A percentile compares a stretch with the other conserved stretches of the same genome.
Conservation (phyloP, 2,797 vertebrate species). For the Pseudochirops cupreus region DNA sequence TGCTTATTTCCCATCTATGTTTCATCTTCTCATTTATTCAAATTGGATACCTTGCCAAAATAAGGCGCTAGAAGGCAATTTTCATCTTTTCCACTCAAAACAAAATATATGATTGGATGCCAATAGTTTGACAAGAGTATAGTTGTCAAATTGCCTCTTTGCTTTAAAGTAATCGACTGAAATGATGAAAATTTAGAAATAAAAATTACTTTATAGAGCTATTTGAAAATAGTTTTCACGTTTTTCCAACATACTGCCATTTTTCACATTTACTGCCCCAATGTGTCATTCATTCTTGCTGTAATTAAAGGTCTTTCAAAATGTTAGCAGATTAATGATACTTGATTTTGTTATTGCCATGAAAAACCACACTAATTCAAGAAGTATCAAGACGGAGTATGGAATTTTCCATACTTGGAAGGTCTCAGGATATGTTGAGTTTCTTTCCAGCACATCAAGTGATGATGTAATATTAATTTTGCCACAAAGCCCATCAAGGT, state of each 20-base stretch:
- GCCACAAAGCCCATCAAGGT: not conserved
- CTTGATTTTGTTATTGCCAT: not conserved
- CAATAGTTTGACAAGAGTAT: conserved; percentile 7
- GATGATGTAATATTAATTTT: not conserved
- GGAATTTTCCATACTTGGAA: not conserved
- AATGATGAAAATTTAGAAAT: conserved; percentile 15
- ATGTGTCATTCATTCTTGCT: conserved; percentile 17
- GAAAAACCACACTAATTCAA: not conserved
- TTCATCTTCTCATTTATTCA: conserved; percentile 37
- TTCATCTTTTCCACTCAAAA: conserved; percentile 53
- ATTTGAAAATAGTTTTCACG: conserved; percentile 2
- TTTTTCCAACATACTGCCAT: conserved; percentile 36
- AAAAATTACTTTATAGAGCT: not conserved
- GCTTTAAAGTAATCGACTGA: conserved; percentile 16
- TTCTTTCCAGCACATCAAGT: not conserved
- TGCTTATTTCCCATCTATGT: not conserved
- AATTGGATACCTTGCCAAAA: conserved; percentile 53
- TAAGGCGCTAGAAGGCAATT: conserved; percentile 25
- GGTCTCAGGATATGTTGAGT: not conserved
- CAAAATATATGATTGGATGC: conserved; percentile 15
- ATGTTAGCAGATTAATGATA: not conserved
- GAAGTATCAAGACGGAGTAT: conserved; percentile 6
- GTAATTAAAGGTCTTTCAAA: not conserved
- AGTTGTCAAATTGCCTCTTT: not conserved
- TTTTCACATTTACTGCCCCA: conserved; percentile 29